Base-by-base conservation (phyloP, 2,113 vertebrate species). In the Okapia johnstoni region DNA sequence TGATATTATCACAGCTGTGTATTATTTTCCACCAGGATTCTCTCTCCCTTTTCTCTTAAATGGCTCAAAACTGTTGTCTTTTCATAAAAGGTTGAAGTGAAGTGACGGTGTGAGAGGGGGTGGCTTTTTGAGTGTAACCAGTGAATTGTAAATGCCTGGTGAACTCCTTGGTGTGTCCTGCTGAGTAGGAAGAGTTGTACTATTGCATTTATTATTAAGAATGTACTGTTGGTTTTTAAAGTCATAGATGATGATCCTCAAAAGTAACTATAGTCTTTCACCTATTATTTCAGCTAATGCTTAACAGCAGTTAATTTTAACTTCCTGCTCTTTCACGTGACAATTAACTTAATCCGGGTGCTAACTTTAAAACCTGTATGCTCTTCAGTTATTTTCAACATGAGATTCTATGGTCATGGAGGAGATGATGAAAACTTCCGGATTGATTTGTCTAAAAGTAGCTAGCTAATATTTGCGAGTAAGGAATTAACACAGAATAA, bases 1-100 rank as follows among this genome's bases (percentile, higher is more conserved):
- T 91, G 98, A 96, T 99, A 99, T 99, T 99, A 99, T 99, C 98
- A 98, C 99, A 99, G 99, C 99, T 99, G 99, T 96, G 97, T 98
- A 99, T 99, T 99, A 99, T 99, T 99, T 99, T 99, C 98, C 98
- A 98, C 89, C 86, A 95, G 93, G 85, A 46, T 97, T 97, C 97
- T 61, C 63, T 85, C 28, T 43, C 57, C 55, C 58, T 94, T 52
- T 63, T 50, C 94, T 98, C 98, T 98, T 23, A 97, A 98, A 98
- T 98, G 87, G 73, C 94, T 98, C 94, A 93, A 94, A 98, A 98
- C 46, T 40, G 93, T 93, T 97, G 98, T 98, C 98, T 98, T 98
- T 97, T 98, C 93, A 87, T 91, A 89, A 97, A 95, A 98, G 96
- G 58, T 97, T 57, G 96, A 88, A 77, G 95, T 88, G 81, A 90